Conservation (phyloP, 53 echinoderm and acorn worm species). For the Crossaster papposus region DNA sequence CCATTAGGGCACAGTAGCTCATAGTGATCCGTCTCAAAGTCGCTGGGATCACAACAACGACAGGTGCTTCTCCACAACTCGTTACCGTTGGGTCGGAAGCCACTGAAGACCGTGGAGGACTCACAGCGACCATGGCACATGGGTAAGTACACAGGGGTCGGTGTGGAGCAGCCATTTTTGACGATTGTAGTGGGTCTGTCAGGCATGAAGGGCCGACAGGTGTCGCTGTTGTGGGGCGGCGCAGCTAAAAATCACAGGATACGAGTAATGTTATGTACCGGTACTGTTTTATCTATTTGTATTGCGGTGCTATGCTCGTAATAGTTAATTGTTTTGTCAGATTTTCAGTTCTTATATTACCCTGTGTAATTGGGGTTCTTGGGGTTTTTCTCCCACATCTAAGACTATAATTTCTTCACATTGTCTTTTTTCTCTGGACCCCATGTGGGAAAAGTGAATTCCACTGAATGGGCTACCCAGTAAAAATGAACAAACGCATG, state of each 20-base stretch:
- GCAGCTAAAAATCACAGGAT: constrained; percentile 8
- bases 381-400: no score
- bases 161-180: constrained; percentile 53
- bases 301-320: no score
- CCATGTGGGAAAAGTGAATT: no score
- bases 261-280: not conserved
- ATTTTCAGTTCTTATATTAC: no score
- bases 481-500: no score
- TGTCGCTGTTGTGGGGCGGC: constrained; percentile 9
- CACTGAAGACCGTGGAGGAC: constrained; percentile 23
- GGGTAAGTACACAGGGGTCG: constrained; percentile 30
- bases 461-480: no score
- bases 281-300: no score
- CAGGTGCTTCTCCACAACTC: constrained; percentile 30
- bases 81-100: constrained; percentile 5
- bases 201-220: constrained; percentile 13
- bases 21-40: constrained; percentile 12
- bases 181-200: constrained; percentile 31
- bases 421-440: no score
- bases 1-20: constrained; percentile 40
- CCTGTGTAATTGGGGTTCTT: no score
- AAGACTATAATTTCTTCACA: no score
- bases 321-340: no score
- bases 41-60: constrained; percentile 32
- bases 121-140: constrained; percentile 39